Conservation (phyloP, 1,140 invertebrate species). For the Eriocheir sinensis region DNA sequence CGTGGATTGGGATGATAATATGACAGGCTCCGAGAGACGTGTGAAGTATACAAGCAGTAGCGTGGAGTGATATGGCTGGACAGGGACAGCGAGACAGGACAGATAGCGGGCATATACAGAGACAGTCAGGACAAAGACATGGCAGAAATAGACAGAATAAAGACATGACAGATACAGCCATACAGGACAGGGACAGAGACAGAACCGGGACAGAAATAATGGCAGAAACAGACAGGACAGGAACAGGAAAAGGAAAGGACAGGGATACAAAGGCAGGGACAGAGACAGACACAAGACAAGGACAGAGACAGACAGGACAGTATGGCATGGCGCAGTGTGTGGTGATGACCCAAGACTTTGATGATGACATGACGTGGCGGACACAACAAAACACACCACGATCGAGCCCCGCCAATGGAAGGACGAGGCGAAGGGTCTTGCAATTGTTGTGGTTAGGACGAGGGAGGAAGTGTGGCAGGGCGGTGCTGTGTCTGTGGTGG, state of each 20-base stretch:
- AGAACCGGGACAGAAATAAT: background rate
- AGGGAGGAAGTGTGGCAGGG: constrained; percentile 19
- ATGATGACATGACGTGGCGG: no score
- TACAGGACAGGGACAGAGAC: background rate
- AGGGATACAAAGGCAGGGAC: background rate
- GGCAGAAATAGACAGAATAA: background rate
- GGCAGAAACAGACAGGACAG: background rate
- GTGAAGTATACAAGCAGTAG: background rate
- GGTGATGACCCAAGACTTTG: no score
- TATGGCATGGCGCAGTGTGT: background rate
- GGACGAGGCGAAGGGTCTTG: background rate
- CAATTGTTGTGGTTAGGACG: background rate
- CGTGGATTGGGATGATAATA: background rate
- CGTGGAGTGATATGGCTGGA: background rate
- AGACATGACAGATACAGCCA: background rate
- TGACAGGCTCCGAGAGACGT: background rate
- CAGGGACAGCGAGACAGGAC: no score
- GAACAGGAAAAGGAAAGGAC: background rate
- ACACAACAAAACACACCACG: no score
- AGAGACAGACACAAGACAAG: background rate
- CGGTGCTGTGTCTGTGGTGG: no score
- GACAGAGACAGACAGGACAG: background rate
- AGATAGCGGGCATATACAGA: background rate
- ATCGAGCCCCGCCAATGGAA: background rate
- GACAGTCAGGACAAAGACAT: background rate